Percentiles rank a stretch among this genome's conserved stretches.
Conservation (phyloP, 35 echinoderm and acorn worm genomes). For the Patiria miniata region DNA sequence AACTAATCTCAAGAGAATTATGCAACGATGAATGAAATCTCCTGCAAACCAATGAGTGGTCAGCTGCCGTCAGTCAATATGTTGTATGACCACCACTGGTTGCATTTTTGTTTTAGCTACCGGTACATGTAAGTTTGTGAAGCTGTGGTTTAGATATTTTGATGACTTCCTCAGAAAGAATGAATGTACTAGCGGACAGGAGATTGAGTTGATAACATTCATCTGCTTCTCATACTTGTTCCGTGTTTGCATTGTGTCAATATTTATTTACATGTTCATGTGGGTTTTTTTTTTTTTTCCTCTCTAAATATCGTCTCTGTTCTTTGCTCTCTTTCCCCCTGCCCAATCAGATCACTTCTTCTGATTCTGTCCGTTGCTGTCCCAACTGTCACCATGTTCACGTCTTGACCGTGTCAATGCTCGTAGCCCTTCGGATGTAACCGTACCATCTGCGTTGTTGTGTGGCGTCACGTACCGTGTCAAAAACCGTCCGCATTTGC, state of each 20-base stretch:
- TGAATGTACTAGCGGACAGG: no score
- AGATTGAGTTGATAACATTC: no score
- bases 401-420: constrained; percentile 23
- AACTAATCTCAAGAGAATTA: no score
- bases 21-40: no score
- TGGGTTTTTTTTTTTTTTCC: background rate
- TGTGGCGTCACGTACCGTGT: constrained; percentile 6
- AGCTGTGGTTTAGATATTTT: no score
- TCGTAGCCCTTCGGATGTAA: constrained; percentile 13
- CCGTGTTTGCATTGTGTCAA: constrained; percentile 21
- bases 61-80: no score
- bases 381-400: constrained; percentile 11
- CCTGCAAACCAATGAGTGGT: no score
- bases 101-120: no score
- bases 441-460: constrained; percentile 18
- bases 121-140: no score
- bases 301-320: background rate
- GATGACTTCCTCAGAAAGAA: no score
- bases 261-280: constrained; percentile 16
- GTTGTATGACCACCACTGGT: no score
- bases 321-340: background rate
- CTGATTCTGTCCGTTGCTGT: constrained; percentile 30
- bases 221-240: background rate
- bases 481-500: constrained; percentile 17
- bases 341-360: constrained; percentile 29